Base-by-base conservation (phyloP, 2,888 invertebrate species). In the Malthinus flaveolus region DNA sequence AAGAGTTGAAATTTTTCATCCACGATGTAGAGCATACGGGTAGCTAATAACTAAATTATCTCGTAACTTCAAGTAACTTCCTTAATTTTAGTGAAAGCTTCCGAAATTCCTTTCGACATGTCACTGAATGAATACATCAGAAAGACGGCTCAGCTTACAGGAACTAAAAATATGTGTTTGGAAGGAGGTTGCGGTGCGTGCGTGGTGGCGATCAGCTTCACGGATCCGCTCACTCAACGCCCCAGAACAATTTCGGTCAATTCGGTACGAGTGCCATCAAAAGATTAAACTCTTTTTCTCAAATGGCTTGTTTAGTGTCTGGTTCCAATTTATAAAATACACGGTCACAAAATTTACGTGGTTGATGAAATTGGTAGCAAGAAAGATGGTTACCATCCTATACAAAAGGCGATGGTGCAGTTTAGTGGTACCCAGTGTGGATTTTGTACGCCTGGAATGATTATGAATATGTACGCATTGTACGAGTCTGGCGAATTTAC, bases 161-260 rank as follows among this genome's bases (percentile, higher is more conserved):
- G 89, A 0, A 89, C 89, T 0, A 89, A 89, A 69, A 81, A 78
- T 4, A 88, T 88, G 87, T 89, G 89, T 65, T 81, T 82, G 33
- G 89, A 89, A 71, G 89, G 89, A 0, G 89, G 89, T 1, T 90
- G 90, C 66, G 90, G 90, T 0, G 84, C 83, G 0, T 89, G 89
- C 68, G 79, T 84, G 2, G 84, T 85, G 1, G 78, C 81, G 1
- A 82, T 81, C 0, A 70, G 79, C 1, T 78, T 73, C n/a, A 73
- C 73, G 1, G 79, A 84, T 63, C 80, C 82, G 0, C 72, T 68
- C 6, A 83, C 82, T 0, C 80, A 82, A 6, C 79, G 82, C 63
- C 78, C 77, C 32, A 75, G 78, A 5, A 79, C 81, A 0, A 79
- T 84, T 68, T 82, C 87, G 37, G 84, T 87, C 0, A 88, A 88